Evolutionary conservation across 2,113 vertebrate genomes (phyloP), one percentile per base, ranked within the genome.

Genomic region (Brachirus orientalis): DNA sequence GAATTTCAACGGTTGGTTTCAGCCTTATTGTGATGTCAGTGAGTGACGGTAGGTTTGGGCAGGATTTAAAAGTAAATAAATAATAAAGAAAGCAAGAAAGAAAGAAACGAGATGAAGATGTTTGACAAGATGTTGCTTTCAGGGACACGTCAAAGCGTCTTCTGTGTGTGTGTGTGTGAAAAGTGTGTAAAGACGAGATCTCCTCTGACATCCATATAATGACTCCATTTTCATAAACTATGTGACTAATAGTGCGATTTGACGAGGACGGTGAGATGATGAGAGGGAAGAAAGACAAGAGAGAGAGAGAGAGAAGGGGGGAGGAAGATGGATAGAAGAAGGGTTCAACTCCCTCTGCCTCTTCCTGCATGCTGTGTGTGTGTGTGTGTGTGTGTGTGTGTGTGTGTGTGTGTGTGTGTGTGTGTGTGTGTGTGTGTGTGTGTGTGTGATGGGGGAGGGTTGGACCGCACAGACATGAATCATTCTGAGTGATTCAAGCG

Each of bases 401-500:
- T 28, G 28, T 28, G 28, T 28, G 28, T n/a, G n/a, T 61, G 69
- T 75, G 75, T 53, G 58, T 57, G 50, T 51, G 50, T 53, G 66
- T 55, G 63, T 41, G 68, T 20, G 59, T 71, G 61, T 19, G 48
- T 54, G 59, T 37, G 56, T 51, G 62, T 35, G 65, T 36, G 72
- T 18, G 77, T 35, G 72, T 33, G 71, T 3, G 56, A 64, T 67
- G 83, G 93, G 94, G 95, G 84, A 92, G 94, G 94, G 88, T 89
- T 89, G 90, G 90, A 89, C 91, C 83, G 93, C 91, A 91, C 88
- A 95, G 94, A 95, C 95, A 94, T 96, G 95, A 97, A 97, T 97
- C 96, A 96, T 94, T 97, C 94, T 91, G 94, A 93, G 94, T 91
- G 94, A 96, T 95, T 95, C 94, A 94, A 96, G 95, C 95, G 97